Base-by-base conservation (phyloP, 1,140 invertebrate species). In the Solen grandis region DNA sequence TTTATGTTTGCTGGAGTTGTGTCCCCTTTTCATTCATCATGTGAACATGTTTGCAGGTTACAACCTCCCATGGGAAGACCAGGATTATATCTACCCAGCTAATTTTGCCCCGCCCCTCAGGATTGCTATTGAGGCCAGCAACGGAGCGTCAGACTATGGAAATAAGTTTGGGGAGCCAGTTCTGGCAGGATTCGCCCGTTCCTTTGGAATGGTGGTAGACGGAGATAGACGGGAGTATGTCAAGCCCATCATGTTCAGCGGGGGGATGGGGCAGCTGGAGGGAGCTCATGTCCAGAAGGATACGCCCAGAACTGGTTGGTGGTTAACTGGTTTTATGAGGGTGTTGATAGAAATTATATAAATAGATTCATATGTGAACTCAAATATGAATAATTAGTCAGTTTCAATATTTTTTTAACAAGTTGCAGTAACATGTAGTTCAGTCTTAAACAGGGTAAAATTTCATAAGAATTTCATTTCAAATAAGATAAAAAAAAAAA, bases 111-210 rank as follows among this genome's bases (percentile, higher is more conserved):
- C 94, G 1, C 97, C 98, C 0, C 92, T 97, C 8, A 95, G 92
- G 38, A 90, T 93, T 70, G 94, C 97, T 41, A 95, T 99, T 38
- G 97, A 99, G 93, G 98, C 98, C 0, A 98, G 97, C 91, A 99
- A 99, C 92, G 98, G 98, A 13, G 98, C 98, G 16, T 99, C 97
- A 0, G 98, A 99, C 93, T 99, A 99, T 93, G 98, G 98, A 5
- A 99, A 99, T 90, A 99, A 99, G 93, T 99, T 99, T 93, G 98
- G 98, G 0, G 98, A 99, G 91, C 98, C 98, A 2, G 93, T 99
- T 1, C 95, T 99, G 70, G 92, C 94, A 86, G 98, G 98, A 31
- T 99, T 99, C 92, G 95, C 96, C 0, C 94, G 98, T 70, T 96
- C 97, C 0, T 99, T 97, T 92, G 98, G 98, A 10, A 93, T 97